Base-by-base conservation (phyloP, 2,888 invertebrate genomes). In the Phyto melanocephala region DNA sequence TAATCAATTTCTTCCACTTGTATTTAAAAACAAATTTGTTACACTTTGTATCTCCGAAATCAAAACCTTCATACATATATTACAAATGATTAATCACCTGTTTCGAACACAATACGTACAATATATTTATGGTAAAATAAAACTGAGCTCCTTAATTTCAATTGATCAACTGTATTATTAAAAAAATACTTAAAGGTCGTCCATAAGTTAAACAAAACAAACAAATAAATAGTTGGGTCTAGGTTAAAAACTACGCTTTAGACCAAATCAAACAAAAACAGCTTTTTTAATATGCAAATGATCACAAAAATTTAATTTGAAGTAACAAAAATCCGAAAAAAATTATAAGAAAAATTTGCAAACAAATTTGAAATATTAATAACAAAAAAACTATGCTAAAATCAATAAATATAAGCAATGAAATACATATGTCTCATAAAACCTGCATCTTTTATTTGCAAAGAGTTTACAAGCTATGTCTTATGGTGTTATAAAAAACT, bases 171-270 rank as follows among this genome's bases (percentile, higher is more conserved):
- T 2, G 22, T 22, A 17, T 15, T 54, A 45, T 54, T 72, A 54
- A 62, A 67, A 17, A 22, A 40, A 54, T 1, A 24, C 52, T 74
- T 60, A 45, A 67, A 67, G 72, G 65, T 6, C 65, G 50, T 8
- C 11, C 2, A 40, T 40, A 37, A 58, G 17, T 28, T 22, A 37
- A 35, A 13, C 20, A 65, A 67, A 42, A 84, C 47, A 58, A 68
- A 52, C 81, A 75, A 70, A 22, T 72, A 37, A 5, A 37, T 82
- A 87, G 89, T 89, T 88, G 87, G 88, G 89, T 88, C 88, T 88
- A 88, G 88, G 88, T 81, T 85, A 88, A 88, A 89, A 87, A 87
- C 85, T 86, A 81, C 11, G 15, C n/a, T 63, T 42, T 20, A 63
- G 11, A 40, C 0, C 62, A 40, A 72, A 62, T 13, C 28, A 50